phyloP scores from a whole-genome alignment of 2,113 vertebrate genomes.

The Podilymbus podiceps region DNA sequence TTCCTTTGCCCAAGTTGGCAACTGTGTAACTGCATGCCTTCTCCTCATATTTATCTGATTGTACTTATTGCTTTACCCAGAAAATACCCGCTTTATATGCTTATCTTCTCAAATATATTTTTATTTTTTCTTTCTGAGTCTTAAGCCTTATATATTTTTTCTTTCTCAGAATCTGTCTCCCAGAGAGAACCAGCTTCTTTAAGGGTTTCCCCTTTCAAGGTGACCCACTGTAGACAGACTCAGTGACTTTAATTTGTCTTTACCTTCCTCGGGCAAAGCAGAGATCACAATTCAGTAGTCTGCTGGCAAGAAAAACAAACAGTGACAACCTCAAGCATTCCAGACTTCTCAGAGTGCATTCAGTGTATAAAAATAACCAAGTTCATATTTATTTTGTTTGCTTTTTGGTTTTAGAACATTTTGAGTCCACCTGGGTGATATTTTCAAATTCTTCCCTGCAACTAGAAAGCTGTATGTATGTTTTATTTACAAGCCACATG shows the following conservation, averaged over 20 bases:
- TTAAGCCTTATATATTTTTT: neutral
- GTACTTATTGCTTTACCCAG: neutral
- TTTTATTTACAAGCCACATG: slow-evolving; percentile 1
- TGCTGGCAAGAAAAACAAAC: slow-evolving; percentile 35
- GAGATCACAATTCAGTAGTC: slow-evolving; percentile 43
- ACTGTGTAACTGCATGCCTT: neutral
- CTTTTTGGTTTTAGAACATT: neutral
- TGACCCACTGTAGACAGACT: neutral
- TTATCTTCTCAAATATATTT: neutral
- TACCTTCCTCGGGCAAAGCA: slow-evolving; percentile 25
- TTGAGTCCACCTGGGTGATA: neutral
- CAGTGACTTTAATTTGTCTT: neutral
- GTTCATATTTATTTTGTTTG: slow-evolving; percentile 17
- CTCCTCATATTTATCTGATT: neutral
- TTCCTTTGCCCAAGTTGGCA: neutral
- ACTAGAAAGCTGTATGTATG: neutral
- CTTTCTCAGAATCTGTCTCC: neutral
- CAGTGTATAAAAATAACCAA: slow-evolving; percentile 2
- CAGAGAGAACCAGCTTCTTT: neutral
- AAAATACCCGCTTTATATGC: neutral
- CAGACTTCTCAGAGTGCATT: slow-evolving; percentile 5
- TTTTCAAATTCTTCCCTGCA: neutral
- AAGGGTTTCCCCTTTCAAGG: slow-evolving; percentile 8
- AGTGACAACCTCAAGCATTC: slow-evolving; percentile 6
- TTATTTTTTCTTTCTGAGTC: neutral